Conservation (phyloP, 2,797 vertebrate genomes). For the Leucoraja ocellata region DNA sequence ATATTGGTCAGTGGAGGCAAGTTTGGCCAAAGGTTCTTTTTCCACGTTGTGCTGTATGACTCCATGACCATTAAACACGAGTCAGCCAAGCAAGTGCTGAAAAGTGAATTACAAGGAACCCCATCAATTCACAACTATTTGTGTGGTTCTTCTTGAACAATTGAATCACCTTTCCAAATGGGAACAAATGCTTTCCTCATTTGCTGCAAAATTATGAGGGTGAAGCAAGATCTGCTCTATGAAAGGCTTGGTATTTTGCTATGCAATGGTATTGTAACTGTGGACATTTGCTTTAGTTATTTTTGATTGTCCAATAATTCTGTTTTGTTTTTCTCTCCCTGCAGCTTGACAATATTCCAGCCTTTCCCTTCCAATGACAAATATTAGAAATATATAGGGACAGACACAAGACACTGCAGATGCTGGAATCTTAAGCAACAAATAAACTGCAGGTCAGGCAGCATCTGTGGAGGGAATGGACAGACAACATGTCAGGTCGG, state of each 20-base stretch:
- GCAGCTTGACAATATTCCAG: neutral
- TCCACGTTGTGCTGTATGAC: too few species aligned
- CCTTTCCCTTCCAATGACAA: too few species aligned
- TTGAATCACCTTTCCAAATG: neutral
- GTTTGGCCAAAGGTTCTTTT: too few species aligned
- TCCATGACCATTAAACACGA: neutral
- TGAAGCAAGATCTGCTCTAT: neutral
- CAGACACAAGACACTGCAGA: too few species aligned
- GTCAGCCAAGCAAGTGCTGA: neutral
- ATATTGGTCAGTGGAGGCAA: too few species aligned
- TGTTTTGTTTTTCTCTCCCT: neutral
- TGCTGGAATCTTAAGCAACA: too few species aligned
- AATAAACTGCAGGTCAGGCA: too few species aligned
- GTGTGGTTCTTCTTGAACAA: neutral
- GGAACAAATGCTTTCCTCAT: neutral
- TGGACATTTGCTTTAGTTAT: neutral
- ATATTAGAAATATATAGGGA: neutral
- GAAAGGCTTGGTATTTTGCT: neutral
- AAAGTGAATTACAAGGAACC: neutral
- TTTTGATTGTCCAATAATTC: neutral
- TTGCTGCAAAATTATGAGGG: neutral
- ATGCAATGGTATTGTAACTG: too few species aligned
- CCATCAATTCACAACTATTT: neutral
- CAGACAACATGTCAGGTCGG: too few species aligned
- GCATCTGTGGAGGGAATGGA: too few species aligned